phyloP scores from a whole-genome alignment of 2,113 vertebrate genomes.

The Pogonocichla stellata region DNA sequence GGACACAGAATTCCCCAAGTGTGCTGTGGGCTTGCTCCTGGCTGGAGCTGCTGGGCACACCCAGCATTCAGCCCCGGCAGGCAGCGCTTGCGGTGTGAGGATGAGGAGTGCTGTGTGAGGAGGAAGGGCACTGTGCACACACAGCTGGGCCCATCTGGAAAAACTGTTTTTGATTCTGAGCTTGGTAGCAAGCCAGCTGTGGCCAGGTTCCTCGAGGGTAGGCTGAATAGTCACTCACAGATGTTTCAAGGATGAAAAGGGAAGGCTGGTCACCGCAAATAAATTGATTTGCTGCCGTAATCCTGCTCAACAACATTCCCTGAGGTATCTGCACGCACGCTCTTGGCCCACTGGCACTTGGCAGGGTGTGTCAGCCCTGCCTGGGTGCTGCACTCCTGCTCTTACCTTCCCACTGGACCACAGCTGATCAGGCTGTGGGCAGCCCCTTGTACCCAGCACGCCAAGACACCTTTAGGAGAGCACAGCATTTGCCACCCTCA shows the following conservation, averaged over 20 bases:
- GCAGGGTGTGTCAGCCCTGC: not conserved
- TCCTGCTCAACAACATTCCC: not conserved
- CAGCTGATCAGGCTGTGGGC: rapidly evolving
- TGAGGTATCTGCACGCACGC: not conserved
- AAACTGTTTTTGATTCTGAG: not conserved
- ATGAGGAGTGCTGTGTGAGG: not conserved
- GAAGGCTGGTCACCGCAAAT: not conserved
- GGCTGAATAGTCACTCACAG: not conserved
- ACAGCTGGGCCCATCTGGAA: slow-evolving; percentile 19
- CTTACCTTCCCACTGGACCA: not conserved
- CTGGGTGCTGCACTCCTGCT: not conserved
- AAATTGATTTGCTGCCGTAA: not conserved
- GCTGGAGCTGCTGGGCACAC: not conserved
- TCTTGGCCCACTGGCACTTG: not conserved
- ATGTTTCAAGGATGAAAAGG: slow-evolving; percentile 2
- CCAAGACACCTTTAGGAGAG: not conserved
- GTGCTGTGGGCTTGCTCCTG: not conserved
- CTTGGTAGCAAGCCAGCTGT: slow-evolving; percentile 19
- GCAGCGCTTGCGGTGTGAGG: rapidly evolving
- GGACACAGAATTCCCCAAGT: not conserved
- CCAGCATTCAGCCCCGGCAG: not conserved
- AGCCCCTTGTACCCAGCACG: rapidly evolving
- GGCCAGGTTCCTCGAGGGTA: not conserved
- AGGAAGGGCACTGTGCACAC: not conserved
- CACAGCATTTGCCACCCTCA: too few species aligned